A percentile compares a stretch with the other conserved stretches of the same genome.
Conservation (phyloP, 1,140 invertebrate species). For the Ganaspis sp. region DNA sequence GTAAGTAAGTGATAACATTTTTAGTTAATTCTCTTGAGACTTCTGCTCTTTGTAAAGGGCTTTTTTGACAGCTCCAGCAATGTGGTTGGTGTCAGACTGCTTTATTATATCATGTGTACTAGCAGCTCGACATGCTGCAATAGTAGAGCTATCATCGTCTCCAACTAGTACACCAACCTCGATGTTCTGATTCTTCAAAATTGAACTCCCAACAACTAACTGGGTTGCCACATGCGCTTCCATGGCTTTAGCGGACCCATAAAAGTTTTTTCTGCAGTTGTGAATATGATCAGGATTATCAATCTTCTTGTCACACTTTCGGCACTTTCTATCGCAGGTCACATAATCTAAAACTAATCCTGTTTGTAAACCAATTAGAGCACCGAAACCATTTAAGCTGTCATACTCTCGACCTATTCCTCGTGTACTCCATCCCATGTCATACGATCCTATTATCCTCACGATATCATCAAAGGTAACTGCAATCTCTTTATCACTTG, state of each 20-base stretch:
- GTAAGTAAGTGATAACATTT: constrained; percentile 43
- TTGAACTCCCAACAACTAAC: constrained; percentile 21
- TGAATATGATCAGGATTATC: constrained; percentile 34
- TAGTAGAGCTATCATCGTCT: constrained; percentile 43
- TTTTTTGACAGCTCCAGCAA: constrained; percentile 37
- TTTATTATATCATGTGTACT: constrained; percentile 34
- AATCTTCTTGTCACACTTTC: not conserved
- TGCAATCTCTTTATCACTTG: not conserved
- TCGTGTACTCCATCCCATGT: constrained; percentile 31
- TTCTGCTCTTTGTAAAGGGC: constrained; percentile 37
- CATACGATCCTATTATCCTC: constrained; percentile 11
- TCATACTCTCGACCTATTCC: constrained; percentile 33
- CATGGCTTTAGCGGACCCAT: constrained; percentile 40
- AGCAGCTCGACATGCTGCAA: constrained; percentile 31
- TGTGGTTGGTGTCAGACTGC: constrained; percentile 40
- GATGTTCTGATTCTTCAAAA: constrained; percentile 35
- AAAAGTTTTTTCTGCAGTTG: constrained; percentile 43
- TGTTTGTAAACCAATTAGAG: not conserved
- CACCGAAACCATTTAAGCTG: constrained; percentile 31
- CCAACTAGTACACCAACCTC: constrained; percentile 35
- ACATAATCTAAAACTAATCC: not conserved
- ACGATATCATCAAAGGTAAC: not conserved
- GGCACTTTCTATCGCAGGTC: constrained; percentile 23
- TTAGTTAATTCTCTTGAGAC: constrained; percentile 37
- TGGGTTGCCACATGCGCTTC: constrained; percentile 22